Conservation (phyloP, 2,888 invertebrate species). For the Nymphalis c-album region DNA sequence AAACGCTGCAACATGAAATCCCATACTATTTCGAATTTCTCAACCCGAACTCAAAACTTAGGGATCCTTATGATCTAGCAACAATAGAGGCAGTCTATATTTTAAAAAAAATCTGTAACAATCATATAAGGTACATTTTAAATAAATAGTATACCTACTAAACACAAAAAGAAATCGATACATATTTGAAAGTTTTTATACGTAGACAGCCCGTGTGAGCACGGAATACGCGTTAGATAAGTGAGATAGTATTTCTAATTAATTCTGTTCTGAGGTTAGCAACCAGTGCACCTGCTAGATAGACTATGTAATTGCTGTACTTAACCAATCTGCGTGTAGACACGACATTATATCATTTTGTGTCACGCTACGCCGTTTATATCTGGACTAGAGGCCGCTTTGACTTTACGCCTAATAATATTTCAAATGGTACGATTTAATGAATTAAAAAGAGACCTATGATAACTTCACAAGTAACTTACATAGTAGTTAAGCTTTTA, state of each 20-base stretch:
- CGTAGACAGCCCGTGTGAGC: not conserved
- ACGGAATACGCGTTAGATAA: not conserved
- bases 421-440: not conserved
- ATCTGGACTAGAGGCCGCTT: constrained; percentile 12
- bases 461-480: no score
- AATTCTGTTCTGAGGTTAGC: constrained; percentile 17
- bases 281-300: constrained; percentile 41
- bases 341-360: constrained; percentile 42
- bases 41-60: no score
- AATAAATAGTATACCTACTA: no score
- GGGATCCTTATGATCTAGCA: no score
- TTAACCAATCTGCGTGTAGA: constrained; percentile 43
- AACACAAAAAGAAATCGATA: no score
- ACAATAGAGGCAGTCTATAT: no score
- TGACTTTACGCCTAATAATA: constrained; percentile 3
- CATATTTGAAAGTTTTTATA: not conserved
- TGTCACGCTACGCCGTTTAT: constrained; percentile 38
- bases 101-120: no score
- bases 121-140: no score
- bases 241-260: constrained; percentile 3
- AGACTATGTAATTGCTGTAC: constrained; percentile 44
- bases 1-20: no score
- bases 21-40: no score
- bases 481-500: no score
- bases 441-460: no score